Base-by-base conservation (phyloP, 2,113 vertebrate species). In the Pseudorhombus dupliciocellatus region DNA sequence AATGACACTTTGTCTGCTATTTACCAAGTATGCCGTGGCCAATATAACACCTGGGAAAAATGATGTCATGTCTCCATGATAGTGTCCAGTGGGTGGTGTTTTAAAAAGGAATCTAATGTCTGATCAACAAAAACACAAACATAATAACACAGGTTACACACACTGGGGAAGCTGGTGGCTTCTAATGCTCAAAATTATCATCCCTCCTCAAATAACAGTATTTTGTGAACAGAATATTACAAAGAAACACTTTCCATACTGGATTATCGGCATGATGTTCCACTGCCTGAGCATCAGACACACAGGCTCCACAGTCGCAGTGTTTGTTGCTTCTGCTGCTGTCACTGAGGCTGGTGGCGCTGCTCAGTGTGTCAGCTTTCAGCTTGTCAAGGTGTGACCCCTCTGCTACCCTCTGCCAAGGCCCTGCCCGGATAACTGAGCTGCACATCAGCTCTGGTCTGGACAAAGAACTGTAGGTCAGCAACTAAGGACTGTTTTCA, bases 321-420 rank as follows among this genome's bases (percentile, higher is more conserved):
- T 18, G 6, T 50, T 50, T 50, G n/a, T 21, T 8, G 22, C 21
- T 18, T 51, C 22, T 53, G 44, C 31, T 46, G 26, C 31, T 61
- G 37, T 25, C 44, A 24, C 51, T 10, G 55, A 57, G 34, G 44
- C 51, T 62, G 22, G 55, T 20, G 31, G 46, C 53, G 21, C 30
- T 21, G n/a, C 58, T 52, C 31, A 42, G 48, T 2, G 7, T 61
- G 37, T 60, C 54, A 69, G 30, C 58, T 44, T 54, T 15, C 34
- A 55, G 60, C 70, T 61, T 65, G 66, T 71, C 56, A 65, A 42
- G 14, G 52, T 64, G 52, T 62, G 74, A 60, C 75, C 54, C 22
- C 24, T 12, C 37, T 11, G 26, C 56, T n/a, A n/a, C 25, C 59
- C 54, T 44, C 26, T 60, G 53, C 59, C 22, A 21, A 21, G 15